Evolutionary conservation across 2,888 invertebrate genomes (phyloP), one percentile per base, ranked within the genome.

Genomic region (Orthosia gracilis): DNA sequence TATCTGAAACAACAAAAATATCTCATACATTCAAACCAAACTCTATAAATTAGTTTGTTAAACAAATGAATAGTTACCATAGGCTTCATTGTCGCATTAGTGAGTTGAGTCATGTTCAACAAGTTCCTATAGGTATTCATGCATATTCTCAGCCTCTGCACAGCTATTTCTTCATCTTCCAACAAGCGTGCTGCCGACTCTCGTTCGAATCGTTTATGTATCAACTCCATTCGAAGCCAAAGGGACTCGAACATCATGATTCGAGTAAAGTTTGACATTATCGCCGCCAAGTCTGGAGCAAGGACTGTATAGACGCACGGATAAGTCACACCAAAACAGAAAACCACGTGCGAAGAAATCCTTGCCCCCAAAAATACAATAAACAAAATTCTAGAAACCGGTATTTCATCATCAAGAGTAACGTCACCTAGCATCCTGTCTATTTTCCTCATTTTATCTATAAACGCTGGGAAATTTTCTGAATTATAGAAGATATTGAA

Each of bases 221-320:
- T 45, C 18, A 55, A 23, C 55, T 40, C 21, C 45, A 55, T 55
- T 55, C 55, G 54, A 45, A 23, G 66, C 54, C 55, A 55, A 45
- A 66, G 40, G 21, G 18, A 23, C 18, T 66, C 66, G 4, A 66
- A 66, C 54, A 26, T 47, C 45, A 67, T 57, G 23, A 67, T 67
- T 26, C 26, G 23, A 26, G 66, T 67, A 47, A 67, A 67, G 11
- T 67, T 18, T 17, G 45, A 7, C 23, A 12, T 23, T 23, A 31
- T 55, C 18, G 18, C 2, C 12, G 18, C 54, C n/a, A 66, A 55
- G 18, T 55, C 66, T 12, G 12, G 3, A 40, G 13, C 40, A n/a
- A 64, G 15, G 1, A 64, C 9, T 18, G 4, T 4, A 7, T 1
- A 15, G 11, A 0, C 4, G 31, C 64, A 64, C 4, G 26, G 13